Evolutionary conservation across 2,888 invertebrate genomes (phyloP), one percentile per base, ranked within the genome.

Genomic region (Erynnis tages): DNA sequence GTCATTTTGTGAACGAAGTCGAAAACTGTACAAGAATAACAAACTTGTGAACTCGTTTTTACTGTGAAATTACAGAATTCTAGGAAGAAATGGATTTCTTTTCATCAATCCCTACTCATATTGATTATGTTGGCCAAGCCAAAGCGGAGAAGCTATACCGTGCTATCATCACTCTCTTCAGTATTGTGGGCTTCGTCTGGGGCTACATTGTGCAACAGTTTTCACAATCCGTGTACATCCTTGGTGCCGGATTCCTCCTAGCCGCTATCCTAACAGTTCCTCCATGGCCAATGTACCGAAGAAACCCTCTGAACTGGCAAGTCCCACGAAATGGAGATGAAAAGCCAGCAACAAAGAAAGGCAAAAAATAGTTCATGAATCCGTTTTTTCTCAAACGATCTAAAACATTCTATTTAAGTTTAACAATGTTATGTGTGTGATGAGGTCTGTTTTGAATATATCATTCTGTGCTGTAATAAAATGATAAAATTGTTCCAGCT

Each of bases 221-320:
- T 76, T 98, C 98, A 0, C 97, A 97, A 77, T 97, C 98, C 1
- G 96, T 98, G 21, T 97, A 97, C 69, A 96, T 98, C 70, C 90
- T 98, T 41, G 96, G 96, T 23, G 97, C 96, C 66, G 98, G 98
- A 57, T 97, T 98, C 72, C 89, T 95, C 1, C 84, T 98, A 57
- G 97, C 98, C 35, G 93, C 96, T 30, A 83, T 98, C 70, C 79
- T 97, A 35, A 97, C 97, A 0, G 93, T 98, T 66, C 98, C 98
- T 17, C 97, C 98, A n/a, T 98, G 98, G 98, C 97, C 98, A 0
- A 95, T 98, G 92, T 98, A 97, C 72, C 92, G 97, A 57, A 93
- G 93, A 58, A 96, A 96, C 72, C 94, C 97, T 1, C 85, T 98
- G 3, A 94, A 94, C 58, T 98, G 98, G 98, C 97, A 96, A 74